Conservation (phyloP, 2,888 invertebrate genomes). For the Spicauda simplicius region DNA sequence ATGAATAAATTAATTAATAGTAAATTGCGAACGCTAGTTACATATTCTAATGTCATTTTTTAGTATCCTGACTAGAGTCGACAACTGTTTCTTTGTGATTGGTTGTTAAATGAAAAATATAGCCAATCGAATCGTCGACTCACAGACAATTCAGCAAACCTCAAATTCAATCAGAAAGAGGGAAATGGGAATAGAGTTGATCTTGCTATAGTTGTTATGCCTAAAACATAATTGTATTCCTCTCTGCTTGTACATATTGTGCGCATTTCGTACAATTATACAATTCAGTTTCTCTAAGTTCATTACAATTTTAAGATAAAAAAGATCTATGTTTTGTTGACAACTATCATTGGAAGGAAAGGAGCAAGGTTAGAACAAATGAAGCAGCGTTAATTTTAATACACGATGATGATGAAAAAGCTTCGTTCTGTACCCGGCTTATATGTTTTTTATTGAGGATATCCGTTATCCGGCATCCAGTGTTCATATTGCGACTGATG, state of each 20-base stretch:
- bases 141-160: conserved; percentile 38
- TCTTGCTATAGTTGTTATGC: neutral
- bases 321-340: conserved; percentile 28
- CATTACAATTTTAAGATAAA: conserved; percentile 5
- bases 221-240: too few species aligned
- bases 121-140: conserved; percentile 42
- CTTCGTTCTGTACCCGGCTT: conserved; percentile 31
- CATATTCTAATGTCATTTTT: conserved; percentile 31
- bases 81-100: conserved; percentile 78
- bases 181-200: neutral
- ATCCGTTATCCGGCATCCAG: conserved; percentile 68
- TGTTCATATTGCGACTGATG: conserved; percentile 1
- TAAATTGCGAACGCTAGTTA: neutral
- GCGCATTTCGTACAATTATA: neutral
- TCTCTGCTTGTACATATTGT: neutral
- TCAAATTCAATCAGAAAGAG: neutral
- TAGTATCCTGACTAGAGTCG: conserved; percentile 62
- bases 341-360: conserved; percentile 9
- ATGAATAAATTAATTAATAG: too few species aligned
- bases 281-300: conserved; percentile 12
- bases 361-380: conserved; percentile 37
- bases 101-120: conserved; percentile 55
- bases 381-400: conserved; percentile 14
- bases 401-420: conserved; percentile 22
- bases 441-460: conserved; percentile 66